These are phyloP conservation scores for Ditylenchus dipsaci DNA, from an alignment of 1,140 invertebrate species.

Conservation along the genomic window DNA sequence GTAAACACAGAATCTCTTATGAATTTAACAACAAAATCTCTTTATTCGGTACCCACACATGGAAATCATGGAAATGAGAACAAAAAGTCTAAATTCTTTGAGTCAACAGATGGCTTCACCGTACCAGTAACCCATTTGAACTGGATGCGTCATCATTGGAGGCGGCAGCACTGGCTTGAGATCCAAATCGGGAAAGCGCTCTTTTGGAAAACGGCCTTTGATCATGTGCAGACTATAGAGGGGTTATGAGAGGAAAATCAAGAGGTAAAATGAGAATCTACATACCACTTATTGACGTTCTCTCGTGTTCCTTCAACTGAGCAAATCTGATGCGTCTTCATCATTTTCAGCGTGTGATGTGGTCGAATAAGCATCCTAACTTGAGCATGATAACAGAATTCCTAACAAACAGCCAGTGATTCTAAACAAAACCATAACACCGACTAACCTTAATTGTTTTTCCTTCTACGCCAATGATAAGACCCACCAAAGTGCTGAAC, in stretches of 20 bases:
- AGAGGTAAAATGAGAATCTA: not conserved
- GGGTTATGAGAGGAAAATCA: not conserved
- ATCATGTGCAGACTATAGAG: constrained; percentile 47
- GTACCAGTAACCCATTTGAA: no score
- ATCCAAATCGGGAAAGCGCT: constrained; percentile 55
- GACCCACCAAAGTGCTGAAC: constrained; percentile 50
- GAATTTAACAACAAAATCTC: no score
- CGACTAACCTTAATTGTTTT: constrained; percentile 52
- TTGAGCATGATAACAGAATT: constrained; percentile 51
- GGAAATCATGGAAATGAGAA: no score
- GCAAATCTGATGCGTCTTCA: constrained; percentile 55
- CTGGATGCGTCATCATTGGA: not conserved
- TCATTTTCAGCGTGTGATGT: constrained; percentile 46
- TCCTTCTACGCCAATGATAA: constrained; percentile 56
- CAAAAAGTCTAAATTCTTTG: no score
- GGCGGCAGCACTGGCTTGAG: constrained; percentile 55
- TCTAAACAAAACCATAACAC: not conserved
- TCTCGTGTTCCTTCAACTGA: constrained; percentile 54
- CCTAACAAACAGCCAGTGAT: constrained; percentile 30
- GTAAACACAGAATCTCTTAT: no score
- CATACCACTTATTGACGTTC: constrained; percentile 51
- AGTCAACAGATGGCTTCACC: no score
- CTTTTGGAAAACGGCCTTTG: constrained; percentile 48
- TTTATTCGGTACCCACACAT: no score
- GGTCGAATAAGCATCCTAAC: constrained; percentile 55